phyloP scores from a whole-genome alignment of 1,140 invertebrate species.

The Ceratina japonica region DNA sequence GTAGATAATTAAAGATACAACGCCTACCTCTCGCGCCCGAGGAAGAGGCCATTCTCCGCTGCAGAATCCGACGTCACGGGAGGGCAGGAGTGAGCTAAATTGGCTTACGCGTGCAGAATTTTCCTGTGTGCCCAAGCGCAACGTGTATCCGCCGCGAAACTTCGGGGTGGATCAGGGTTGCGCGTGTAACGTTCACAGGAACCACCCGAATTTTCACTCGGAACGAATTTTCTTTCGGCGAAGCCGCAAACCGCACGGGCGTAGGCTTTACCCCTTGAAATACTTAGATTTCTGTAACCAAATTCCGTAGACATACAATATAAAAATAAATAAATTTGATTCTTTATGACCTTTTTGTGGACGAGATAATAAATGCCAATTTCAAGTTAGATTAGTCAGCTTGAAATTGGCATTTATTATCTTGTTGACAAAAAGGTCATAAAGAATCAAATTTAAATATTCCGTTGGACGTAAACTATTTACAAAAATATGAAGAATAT shows the following conservation, averaged over 20 bases:
- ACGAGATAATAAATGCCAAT: no score
- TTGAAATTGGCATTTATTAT: no score
- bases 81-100: constrained; percentile 61
- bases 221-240: constrained; percentile 24
- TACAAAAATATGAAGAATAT: no score
- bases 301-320: no score
- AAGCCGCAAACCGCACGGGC: constrained; percentile 44
- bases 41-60: constrained; percentile 25
- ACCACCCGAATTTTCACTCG: constrained; percentile 26
- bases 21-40: constrained; percentile 52
- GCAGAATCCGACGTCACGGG: not conserved
- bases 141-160: constrained; percentile 8
- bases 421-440: no score
- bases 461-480: no score
- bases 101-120: constrained; percentile 72
- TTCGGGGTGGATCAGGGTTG: not conserved
- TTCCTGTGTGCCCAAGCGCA: constrained; percentile 43
- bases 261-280: not conserved
- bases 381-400: no score
- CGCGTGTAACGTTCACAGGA: not conserved
- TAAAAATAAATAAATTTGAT: no score
- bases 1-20: constrained; percentile 76
- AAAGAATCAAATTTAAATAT: no score
- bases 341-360: no score
- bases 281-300: not conserved